Evolutionary conservation across 2,797 vertebrate genomes (phyloP).

Genomic region (Benthosema pterotum): DNA sequence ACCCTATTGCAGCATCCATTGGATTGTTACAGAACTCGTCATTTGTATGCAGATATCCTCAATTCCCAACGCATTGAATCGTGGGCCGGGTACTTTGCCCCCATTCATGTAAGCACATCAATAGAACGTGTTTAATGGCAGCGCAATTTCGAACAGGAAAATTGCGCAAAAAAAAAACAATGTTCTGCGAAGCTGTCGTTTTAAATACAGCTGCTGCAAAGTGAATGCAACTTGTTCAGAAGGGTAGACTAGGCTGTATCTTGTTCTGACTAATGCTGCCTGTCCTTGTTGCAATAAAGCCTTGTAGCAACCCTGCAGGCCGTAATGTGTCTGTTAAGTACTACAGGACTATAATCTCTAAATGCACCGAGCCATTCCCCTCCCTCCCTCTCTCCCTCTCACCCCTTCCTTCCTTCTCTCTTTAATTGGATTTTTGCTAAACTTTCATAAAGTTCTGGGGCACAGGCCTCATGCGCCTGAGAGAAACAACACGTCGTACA

Average conservation of each 20-base stretch:
- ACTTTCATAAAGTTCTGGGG: constrained; percentile 60
- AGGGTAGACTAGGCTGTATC: constrained; percentile 22
- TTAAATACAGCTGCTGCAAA: neutral
- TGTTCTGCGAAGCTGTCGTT: neutral
- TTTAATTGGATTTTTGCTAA: constrained; percentile 73
- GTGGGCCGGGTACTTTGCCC: constrained; percentile 11
- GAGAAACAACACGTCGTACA: no score
- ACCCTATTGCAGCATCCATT: constrained; percentile 6
- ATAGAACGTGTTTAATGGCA: no score
- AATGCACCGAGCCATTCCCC: constrained; percentile 27
- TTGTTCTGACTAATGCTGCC: constrained; percentile 35
- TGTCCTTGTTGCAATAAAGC: constrained; percentile 29
- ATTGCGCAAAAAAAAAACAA: neutral
- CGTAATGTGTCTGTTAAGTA: constrained; percentile 56
- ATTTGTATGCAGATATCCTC: constrained; percentile 22
- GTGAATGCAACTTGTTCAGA: constrained; percentile 23
- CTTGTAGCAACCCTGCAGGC: constrained; percentile 32
- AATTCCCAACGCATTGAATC: constrained; percentile 12
- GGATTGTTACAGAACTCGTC: constrained; percentile 1
- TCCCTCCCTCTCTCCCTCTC: constrained; percentile 25
- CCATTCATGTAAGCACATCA: no score
- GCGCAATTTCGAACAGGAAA: constrained; percentile 11
- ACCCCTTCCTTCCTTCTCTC: constrained; percentile 52
- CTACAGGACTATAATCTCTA: constrained; percentile 47
- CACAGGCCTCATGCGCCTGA: constrained; percentile 16